Conservation (phyloP, 2,797 vertebrate species). For the Eutrigla gurnardus region DNA sequence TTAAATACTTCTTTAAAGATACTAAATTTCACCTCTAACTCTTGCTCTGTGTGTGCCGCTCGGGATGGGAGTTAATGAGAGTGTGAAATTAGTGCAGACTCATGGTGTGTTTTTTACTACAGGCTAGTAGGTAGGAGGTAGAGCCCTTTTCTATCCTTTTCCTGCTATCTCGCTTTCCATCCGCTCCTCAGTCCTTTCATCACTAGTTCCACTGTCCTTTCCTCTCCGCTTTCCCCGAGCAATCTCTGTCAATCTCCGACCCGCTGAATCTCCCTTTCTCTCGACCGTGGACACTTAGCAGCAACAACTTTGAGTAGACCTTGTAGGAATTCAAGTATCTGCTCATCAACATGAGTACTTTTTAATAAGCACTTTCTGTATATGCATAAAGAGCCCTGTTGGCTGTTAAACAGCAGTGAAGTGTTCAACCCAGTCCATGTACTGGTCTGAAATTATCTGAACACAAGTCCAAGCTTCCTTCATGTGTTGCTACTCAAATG, state of each 20-base stretch:
- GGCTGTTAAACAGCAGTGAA: slow-evolving; percentile 9
- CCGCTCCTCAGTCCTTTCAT: slow-evolving; percentile 51
- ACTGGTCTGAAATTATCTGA: slow-evolving; percentile 6
- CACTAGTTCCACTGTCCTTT: slow-evolving; percentile 58
- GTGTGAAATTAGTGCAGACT: slow-evolving; percentile 70
- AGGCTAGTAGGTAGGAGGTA: slow-evolving; percentile 59
- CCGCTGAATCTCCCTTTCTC: slow-evolving; percentile 31
- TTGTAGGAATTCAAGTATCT: slow-evolving; percentile 2
- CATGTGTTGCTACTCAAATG: neutral
- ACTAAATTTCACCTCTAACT: slow-evolving; percentile 47
- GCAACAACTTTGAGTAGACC: slow-evolving; percentile 16
- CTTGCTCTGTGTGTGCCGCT: slow-evolving; percentile 39
- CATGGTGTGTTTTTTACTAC: slow-evolving; percentile 60
- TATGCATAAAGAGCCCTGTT: neutral
- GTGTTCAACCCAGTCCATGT: slow-evolving; percentile 9
- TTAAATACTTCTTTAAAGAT: slow-evolving; percentile 19
- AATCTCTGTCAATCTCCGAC: slow-evolving; percentile 49
- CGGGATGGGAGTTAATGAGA: slow-evolving; percentile 61
- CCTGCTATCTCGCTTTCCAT: slow-evolving; percentile 52
- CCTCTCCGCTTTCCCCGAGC: slow-evolving; percentile 45
- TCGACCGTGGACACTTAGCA: slow-evolving; percentile 14
- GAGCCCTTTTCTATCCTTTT: slow-evolving; percentile 63
- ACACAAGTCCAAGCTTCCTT: neutral
- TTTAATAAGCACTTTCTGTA: slow-evolving; percentile 27
- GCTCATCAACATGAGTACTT: slow-evolving; percentile 27